These are phyloP conservation scores for Grammomys surdaster DNA, from an alignment of 2,113 vertebrate genomes.

Conservation along the genomic window DNA sequence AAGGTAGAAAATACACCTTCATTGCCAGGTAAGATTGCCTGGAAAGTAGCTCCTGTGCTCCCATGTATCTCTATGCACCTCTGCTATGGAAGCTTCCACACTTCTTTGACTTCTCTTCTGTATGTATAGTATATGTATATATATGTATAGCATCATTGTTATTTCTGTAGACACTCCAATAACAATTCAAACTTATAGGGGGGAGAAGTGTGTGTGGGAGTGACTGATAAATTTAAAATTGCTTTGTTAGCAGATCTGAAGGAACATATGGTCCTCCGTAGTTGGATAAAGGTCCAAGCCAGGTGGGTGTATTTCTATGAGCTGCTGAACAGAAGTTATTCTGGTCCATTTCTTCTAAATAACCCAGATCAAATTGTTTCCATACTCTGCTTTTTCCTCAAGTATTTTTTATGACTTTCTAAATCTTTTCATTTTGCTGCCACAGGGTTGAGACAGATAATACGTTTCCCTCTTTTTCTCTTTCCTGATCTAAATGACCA, in stretches of 20 bases:
- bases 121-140: background rate
- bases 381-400: conserved; percentile 31
- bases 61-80: rapidly evolving
- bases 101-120: background rate
- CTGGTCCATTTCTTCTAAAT: conserved; percentile 70
- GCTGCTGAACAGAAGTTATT: conserved; percentile 55
- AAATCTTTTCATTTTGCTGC: conserved; percentile 73
- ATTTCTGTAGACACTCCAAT: background rate
- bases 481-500: conserved; percentile 69
- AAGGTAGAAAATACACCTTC: background rate
- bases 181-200: background rate
- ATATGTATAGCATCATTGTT: background rate
- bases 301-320: background rate
- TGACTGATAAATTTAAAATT: background rate
- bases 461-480: conserved; percentile 58
- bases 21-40: background rate
- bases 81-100: background rate
- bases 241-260: conserved; percentile 26
- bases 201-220: background rate
- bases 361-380: conserved; percentile 73
- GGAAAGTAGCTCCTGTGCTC: background rate
- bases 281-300: background rate
- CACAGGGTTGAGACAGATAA: conserved; percentile 68
- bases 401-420: conserved; percentile 76
- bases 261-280: background rate